These are phyloP conservation scores for Clunio marinus DNA, from an alignment of 2,888 invertebrate genomes.

Conservation along the genomic window DNA sequence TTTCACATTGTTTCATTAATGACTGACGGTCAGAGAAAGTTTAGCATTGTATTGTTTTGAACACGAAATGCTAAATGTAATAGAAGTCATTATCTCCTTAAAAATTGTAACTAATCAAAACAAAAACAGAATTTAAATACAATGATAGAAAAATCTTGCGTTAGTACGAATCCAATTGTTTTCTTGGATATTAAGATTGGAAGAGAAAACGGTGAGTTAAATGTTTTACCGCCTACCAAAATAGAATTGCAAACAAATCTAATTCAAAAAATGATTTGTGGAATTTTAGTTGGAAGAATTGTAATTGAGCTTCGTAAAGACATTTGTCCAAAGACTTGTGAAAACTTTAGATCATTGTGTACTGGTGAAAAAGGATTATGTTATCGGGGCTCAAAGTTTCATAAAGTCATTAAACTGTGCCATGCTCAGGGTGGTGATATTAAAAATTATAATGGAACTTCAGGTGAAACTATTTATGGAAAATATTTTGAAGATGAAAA, in stretches of 20 bases:
- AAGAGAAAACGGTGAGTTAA: constrained; percentile 60
- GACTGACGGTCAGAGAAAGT: too few species aligned
- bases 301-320: constrained; percentile 82
- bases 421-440: constrained; percentile 86
- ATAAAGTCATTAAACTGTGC: constrained; percentile 79
- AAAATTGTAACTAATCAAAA: neutral
- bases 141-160: neutral
- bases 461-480: constrained; percentile 94
- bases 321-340: constrained; percentile 79
- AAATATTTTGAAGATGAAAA: constrained; percentile 86
- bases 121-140: neutral
- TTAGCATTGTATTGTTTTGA: too few species aligned
- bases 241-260: too few species aligned
- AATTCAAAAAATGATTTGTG: constrained; percentile 41
- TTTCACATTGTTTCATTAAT: too few species aligned
- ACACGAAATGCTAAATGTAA: too few species aligned
- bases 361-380: constrained; percentile 87
- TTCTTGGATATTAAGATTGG: constrained; percentile 68
- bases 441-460: constrained; percentile 73
- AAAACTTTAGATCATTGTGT: constrained; percentile 88
- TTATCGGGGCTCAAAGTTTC: constrained; percentile 79
- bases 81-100: too few species aligned
- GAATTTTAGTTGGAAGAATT: constrained; percentile 79
- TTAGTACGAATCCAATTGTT: constrained; percentile 59
- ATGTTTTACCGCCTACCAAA: too few species aligned